A percentile compares a stretch with the other conserved stretches of the same genome.
Evolutionary conservation across 2,113 vertebrate genomes (phyloP).

Genomic region (Cyphomyrus plagiostoma): DNA sequence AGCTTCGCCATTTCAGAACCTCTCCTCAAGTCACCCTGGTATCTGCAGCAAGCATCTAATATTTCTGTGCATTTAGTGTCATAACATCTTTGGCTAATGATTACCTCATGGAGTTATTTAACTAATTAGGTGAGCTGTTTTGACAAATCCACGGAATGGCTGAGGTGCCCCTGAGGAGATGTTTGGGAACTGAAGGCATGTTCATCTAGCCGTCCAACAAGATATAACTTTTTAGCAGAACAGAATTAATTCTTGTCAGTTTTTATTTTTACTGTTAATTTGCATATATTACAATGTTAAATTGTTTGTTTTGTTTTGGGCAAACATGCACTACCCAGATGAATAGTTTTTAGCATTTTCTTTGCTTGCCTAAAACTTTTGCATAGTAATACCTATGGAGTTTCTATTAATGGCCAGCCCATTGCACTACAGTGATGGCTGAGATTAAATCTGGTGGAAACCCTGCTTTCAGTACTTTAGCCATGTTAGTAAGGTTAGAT

Average conservation of each 20-base stretch:
- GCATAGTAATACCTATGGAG: neutral
- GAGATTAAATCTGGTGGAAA: neutral
- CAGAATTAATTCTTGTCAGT: neutral
- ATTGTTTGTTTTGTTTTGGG: neutral
- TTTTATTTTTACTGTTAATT: neutral
- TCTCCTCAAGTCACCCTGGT: neutral
- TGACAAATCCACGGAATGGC: neutral
- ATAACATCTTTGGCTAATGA: neutral
- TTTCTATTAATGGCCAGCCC: neutral
- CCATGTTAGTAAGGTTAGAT: neutral
- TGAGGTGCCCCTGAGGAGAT: neutral
- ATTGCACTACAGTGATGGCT: neutral
- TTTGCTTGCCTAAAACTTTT: neutral
- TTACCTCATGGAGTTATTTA: neutral
- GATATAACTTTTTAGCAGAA: neutral
- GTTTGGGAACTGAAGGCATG: neutral
- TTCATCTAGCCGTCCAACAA: neutral
- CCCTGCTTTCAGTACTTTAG: neutral
- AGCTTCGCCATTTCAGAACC: neutral
- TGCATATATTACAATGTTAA: neutral
- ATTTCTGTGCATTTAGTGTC: neutral
- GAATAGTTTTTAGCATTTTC: neutral
- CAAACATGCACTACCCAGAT: neutral
- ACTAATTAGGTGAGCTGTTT: neutral
- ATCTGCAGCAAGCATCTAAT: neutral